Evolutionary conservation across 2,113 vertebrate species (phyloP).

Genomic region (Eublepharis macularius): DNA sequence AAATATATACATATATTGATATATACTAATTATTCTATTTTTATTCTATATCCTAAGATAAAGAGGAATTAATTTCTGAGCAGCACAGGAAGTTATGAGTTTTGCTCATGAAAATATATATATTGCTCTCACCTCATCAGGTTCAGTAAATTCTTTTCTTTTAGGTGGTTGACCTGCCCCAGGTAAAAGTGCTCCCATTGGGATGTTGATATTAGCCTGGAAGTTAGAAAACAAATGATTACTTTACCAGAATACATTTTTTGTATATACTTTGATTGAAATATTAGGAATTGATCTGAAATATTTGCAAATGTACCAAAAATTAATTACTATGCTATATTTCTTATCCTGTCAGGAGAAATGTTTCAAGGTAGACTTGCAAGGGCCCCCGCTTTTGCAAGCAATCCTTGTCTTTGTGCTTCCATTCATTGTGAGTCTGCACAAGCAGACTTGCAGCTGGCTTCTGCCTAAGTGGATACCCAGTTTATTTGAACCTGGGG

Average conservation of each 20-base stretch:
- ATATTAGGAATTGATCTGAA: background rate
- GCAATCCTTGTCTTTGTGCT: too few species aligned
- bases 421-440: background rate
- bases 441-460: background rate
- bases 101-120: accelerated
- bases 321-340: background rate
- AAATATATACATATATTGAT: background rate
- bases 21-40: background rate
- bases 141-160: conserved; percentile 89
- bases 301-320: background rate
- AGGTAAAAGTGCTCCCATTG: conserved; percentile 96
- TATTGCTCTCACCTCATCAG: conserved; percentile 83
- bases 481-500: background rate
- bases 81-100: background rate
- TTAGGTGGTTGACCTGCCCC: conserved; percentile 93
- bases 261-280: conserved; percentile 16
- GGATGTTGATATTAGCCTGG: conserved; percentile 98
- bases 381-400: background rate
- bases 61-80: background rate
- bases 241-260: conserved; percentile 22
- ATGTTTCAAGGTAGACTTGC: background rate
- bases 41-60: background rate
- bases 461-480: too few species aligned
- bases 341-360: background rate
- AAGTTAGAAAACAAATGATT: conserved; percentile 59